phyloP scores from a whole-genome alignment of 2,113 vertebrate genomes.

The Triplophysa tibetana region DNA sequence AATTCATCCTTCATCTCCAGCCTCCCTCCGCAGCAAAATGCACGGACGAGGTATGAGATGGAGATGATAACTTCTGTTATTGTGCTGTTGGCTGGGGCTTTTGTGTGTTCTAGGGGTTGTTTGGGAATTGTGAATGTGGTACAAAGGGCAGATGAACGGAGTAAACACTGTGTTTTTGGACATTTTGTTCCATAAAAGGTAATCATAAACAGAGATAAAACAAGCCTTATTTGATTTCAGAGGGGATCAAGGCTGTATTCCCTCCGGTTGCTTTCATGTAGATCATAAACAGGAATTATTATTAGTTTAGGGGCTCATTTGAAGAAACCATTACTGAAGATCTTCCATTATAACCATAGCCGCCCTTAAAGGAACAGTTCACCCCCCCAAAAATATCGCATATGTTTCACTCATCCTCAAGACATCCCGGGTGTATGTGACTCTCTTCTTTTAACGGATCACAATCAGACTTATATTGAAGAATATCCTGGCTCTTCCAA shows the following conservation, averaged over 20 bases:
- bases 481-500: no score
- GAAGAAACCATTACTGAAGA: neutral
- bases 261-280: neutral
- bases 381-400: no score
- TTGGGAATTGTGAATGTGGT: constrained; percentile 28
- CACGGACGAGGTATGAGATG: constrained; percentile 49
- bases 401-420: no score
- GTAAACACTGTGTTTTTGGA: constrained; percentile 27
- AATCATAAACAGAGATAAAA: constrained; percentile 30
- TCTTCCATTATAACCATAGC: neutral
- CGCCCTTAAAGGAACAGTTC: no score
- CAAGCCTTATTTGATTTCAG: constrained; percentile 17
- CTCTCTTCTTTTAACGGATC: no score
- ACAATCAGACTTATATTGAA: no score
- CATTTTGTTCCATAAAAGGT: constrained; percentile 25
- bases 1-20: constrained; percentile 56
- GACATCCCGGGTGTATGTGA: no score
- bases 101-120: constrained; percentile 53
- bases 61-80: constrained; percentile 65
- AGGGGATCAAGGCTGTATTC: neutral
- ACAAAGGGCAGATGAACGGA: constrained; percentile 20
- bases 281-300: neutral
- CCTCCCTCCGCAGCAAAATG: no score
- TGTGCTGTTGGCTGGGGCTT: constrained; percentile 57
- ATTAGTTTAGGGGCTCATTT: neutral